A percentile compares a stretch with the other conserved stretches of the same genome.
phyloP scores from a whole-genome alignment of 2,113 vertebrate species.

The Climacteris rufus region DNA sequence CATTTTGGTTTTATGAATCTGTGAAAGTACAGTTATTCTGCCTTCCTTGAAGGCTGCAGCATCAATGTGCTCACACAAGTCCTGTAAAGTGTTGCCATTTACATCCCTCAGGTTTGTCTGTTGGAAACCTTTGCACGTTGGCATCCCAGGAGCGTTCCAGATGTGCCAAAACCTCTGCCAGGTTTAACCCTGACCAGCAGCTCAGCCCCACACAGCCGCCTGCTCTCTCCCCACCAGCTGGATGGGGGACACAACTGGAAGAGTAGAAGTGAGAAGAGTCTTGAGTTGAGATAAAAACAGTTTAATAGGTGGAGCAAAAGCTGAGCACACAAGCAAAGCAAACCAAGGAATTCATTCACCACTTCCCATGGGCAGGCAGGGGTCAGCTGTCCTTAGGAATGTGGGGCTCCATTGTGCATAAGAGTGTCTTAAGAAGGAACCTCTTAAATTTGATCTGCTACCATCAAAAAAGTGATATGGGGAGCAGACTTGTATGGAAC shows the following conservation, averaged over 20 bases:
- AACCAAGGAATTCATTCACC: not conserved
- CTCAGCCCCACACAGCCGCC: not conserved
- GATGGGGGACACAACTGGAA: not conserved
- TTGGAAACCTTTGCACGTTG: rapidly evolving
- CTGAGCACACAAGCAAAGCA: not conserved
- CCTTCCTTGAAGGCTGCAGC: not conserved
- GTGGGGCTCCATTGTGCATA: not conserved
- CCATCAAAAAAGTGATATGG: not conserved
- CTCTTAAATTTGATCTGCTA: not conserved
- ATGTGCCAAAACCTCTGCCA: not conserved
- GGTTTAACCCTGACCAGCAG: not conserved
- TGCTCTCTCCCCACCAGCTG: not conserved
- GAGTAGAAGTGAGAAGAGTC: not conserved
- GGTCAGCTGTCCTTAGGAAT: not conserved
- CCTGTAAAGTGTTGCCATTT: not conserved
- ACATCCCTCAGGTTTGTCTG: not conserved
- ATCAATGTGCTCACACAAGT: not conserved
- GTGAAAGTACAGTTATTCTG: not conserved
- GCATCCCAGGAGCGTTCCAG: not conserved
- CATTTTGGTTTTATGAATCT: not conserved
- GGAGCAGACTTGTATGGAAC: not conserved
- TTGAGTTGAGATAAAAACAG: not conserved
- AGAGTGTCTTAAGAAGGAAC: not conserved
- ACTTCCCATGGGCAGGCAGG: not conserved
- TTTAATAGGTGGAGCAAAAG: not conserved